A percentile compares a stretch with the other conserved stretches of the same genome.
phyloP scores from a whole-genome alignment of 1,140 invertebrate genomes.

The Ooceraea biroi region DNA sequence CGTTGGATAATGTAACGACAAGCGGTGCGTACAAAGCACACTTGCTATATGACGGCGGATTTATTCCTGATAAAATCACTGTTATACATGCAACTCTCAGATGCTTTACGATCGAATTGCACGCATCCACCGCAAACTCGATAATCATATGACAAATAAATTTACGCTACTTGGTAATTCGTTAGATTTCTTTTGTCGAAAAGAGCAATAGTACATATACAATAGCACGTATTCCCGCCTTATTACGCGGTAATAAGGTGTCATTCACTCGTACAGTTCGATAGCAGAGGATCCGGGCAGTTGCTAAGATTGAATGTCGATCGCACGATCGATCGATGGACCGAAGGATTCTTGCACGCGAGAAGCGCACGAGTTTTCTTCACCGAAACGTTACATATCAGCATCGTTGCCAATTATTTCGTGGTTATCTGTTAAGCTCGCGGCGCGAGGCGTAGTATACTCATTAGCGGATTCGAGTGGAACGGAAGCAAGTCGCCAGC shows the following conservation, averaged over 20 bases:
- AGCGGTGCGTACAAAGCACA: conserved; percentile 4
- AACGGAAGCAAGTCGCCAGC: conserved; percentile 48
- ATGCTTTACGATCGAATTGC: conserved; percentile 45
- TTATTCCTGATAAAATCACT: conserved; percentile 53
- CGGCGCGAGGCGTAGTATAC: conserved; percentile 66
- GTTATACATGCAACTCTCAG: conserved; percentile 42
- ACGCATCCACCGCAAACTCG: not conserved
- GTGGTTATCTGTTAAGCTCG: conserved; percentile 70
- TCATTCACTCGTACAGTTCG: not conserved
- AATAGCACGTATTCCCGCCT: not conserved
- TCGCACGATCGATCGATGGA: conserved; percentile 47
- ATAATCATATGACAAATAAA: not conserved
- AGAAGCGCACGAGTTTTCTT: conserved; percentile 71
- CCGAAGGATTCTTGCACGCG: conserved; percentile 42
- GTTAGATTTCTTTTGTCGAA: not conserved
- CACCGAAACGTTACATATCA: conserved; percentile 83
- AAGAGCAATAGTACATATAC: not conserved
- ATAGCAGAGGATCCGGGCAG: conserved; percentile 37
- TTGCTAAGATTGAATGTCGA: conserved; percentile 30
- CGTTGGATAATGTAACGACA: conserved; percentile 17
- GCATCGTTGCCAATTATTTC: conserved; percentile 81
- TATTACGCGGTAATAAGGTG: not conserved
- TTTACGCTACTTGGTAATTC: not conserved
- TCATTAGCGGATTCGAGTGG: conserved; percentile 71
- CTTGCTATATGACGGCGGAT: conserved; percentile 28